These are phyloP conservation scores for Acanthiza pusilla DNA, from an alignment of 2,797 vertebrate species.

Conservation along the genomic window DNA sequence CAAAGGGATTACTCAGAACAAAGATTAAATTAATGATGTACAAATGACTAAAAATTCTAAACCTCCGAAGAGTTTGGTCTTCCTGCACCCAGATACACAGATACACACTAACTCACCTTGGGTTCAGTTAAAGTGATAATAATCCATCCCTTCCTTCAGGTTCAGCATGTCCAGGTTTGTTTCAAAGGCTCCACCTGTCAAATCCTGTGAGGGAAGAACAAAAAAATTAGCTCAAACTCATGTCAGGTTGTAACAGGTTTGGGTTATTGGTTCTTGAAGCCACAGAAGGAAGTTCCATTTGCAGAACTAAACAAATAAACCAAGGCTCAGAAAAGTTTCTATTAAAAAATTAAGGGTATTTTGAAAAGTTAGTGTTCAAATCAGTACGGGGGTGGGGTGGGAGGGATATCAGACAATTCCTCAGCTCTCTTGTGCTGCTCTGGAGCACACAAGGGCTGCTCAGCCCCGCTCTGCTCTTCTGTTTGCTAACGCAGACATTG, in stretches of 20 bases:
- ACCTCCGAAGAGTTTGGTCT: not conserved
- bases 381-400: not conserved
- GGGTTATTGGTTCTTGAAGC: not conserved
- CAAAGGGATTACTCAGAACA: not conserved
- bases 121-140: constrained; percentile 74
- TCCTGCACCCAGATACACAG: not conserved
- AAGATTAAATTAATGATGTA: not conserved
- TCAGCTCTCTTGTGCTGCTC: not conserved
- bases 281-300: not conserved
- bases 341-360: not conserved
- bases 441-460: not conserved
- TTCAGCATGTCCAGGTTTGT: constrained; percentile 81
- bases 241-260: not conserved
- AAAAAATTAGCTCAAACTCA: not conserved
- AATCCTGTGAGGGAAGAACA: constrained; percentile 75
- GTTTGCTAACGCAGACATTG: not conserved
- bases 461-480: not conserved
- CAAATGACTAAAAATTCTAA: not conserved
- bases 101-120: not conserved
- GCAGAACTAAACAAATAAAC: not conserved
- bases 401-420: fast-evolving
- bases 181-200: constrained; percentile 83
- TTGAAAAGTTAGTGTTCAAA: not conserved
- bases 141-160: constrained; percentile 79
- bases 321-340: not conserved